These are phyloP conservation scores for Gracilinanus agilis DNA, from an alignment of 2,113 vertebrate species.

Conservation along the genomic window DNA sequence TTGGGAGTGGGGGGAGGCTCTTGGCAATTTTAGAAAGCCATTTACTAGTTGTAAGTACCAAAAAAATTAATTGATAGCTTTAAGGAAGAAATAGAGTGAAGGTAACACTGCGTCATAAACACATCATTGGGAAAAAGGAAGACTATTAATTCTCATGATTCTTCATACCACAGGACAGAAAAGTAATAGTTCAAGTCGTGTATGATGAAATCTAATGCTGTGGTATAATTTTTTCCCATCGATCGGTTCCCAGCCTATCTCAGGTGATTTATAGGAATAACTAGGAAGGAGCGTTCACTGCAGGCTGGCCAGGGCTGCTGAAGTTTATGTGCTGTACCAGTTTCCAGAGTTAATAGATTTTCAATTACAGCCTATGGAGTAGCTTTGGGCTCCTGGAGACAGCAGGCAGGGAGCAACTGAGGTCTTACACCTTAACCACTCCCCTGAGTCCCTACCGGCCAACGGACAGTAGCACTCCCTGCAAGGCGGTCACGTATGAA, in stretches of 20 bases:
- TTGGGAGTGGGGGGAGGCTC: not conserved
- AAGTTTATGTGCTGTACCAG: conserved; percentile 73
- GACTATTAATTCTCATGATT: conserved; percentile 82
- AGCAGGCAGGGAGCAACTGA: conserved; percentile 29
- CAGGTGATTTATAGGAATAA: conserved; percentile 83
- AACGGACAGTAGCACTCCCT: not conserved
- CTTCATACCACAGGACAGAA: conserved; percentile 80
- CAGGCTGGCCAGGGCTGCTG: conserved; percentile 60
- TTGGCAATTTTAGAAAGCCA: conserved; percentile 71
- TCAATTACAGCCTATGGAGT: conserved; percentile 70
- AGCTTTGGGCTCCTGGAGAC: conserved; percentile 20
- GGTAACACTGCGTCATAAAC: conserved; percentile 80
- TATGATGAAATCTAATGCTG: conserved; percentile 83
- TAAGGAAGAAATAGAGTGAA: conserved; percentile 80
- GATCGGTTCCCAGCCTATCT: conserved; percentile 76
- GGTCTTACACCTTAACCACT: conserved; percentile 1
- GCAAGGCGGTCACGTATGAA: not conserved
- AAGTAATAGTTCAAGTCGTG: conserved; percentile 79
- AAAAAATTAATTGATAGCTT: conserved; percentile 81
- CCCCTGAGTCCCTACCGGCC: not conserved
- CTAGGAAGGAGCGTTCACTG: conserved; percentile 58
- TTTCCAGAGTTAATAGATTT: conserved; percentile 78
- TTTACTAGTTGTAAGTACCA: conserved; percentile 55
- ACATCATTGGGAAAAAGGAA: conserved; percentile 65
- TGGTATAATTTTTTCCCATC: conserved; percentile 84